Conservation (phyloP, 2,888 invertebrate genomes). For the Neoaliturus tenellus region DNA sequence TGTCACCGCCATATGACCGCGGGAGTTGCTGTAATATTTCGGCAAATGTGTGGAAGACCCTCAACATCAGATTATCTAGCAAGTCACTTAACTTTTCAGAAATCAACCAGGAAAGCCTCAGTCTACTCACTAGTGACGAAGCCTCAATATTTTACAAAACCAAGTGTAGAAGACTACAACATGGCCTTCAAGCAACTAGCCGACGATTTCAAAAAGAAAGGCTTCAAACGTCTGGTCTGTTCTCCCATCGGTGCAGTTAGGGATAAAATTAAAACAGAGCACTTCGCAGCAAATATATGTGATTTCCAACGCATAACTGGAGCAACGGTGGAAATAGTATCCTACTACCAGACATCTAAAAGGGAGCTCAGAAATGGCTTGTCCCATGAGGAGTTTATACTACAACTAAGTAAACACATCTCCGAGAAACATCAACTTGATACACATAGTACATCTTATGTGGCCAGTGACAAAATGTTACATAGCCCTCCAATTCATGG, state of each 20-base stretch:
- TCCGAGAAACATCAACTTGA: too few species aligned
- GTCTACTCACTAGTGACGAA: background rate
- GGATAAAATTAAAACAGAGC: background rate
- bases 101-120: background rate
- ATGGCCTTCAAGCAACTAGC: background rate
- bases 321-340: background rate
- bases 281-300: background rate
- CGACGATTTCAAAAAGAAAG: conserved; percentile 9
- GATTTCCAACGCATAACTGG: background rate
- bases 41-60: background rate
- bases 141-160: background rate
- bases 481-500: too few species aligned
- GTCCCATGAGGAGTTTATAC: background rate
- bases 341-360: background rate
- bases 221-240: background rate
- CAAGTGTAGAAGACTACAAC: background rate
- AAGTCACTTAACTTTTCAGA: background rate
- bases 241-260: background rate
- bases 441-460: too few species aligned
- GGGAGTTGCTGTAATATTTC: background rate
- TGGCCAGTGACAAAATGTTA: too few species aligned
- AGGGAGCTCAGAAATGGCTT: background rate
- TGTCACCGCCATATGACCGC: background rate
- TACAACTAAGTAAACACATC: background rate
- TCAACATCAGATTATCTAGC: background rate